A percentile compares a stretch with the other conserved stretches of the same genome.
These are phyloP conservation scores for Phodopus roborovskii DNA, from an alignment of 2,113 vertebrate genomes.

Conservation along the genomic window DNA sequence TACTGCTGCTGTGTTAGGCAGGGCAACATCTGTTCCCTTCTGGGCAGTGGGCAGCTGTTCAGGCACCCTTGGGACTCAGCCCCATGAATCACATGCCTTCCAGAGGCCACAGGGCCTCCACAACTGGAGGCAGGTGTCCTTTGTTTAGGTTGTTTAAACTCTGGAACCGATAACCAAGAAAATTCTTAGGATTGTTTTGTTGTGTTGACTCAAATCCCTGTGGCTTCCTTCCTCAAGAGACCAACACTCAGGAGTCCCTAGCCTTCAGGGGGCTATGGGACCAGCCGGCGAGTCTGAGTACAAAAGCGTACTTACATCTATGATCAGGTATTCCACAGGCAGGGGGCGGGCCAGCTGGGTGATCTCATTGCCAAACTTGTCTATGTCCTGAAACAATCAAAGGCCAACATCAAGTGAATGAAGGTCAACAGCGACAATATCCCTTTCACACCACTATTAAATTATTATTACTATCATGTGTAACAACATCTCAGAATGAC, in stretches of 20 bases:
- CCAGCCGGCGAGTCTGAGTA: background rate
- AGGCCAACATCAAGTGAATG: background rate
- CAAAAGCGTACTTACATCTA: conserved; percentile 91
- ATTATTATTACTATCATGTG: background rate
- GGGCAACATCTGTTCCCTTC: too few species aligned
- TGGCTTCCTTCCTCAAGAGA: background rate
- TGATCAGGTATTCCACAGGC: conserved; percentile 98
- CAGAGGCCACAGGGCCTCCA: background rate
- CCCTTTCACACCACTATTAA: background rate
- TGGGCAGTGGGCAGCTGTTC: background rate
- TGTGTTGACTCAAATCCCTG: background rate
- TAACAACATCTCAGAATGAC: background rate
- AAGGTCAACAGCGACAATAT: background rate
- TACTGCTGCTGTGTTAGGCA: background rate
- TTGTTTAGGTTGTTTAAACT: background rate
- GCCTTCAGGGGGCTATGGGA: background rate
- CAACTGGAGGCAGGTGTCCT: fast-evolving
- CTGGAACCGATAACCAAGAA: background rate
- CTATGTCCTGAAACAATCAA: conserved; percentile 91
- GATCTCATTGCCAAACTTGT: conserved; percentile 99
- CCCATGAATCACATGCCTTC: background rate
- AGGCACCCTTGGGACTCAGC: background rate
- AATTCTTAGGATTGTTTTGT: background rate
- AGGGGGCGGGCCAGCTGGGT: conserved; percentile 97
- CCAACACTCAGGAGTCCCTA: background rate